Evolutionary conservation across 2,797 vertebrate species (phyloP).

Genomic region (Halcyon chelicuti): DNA sequence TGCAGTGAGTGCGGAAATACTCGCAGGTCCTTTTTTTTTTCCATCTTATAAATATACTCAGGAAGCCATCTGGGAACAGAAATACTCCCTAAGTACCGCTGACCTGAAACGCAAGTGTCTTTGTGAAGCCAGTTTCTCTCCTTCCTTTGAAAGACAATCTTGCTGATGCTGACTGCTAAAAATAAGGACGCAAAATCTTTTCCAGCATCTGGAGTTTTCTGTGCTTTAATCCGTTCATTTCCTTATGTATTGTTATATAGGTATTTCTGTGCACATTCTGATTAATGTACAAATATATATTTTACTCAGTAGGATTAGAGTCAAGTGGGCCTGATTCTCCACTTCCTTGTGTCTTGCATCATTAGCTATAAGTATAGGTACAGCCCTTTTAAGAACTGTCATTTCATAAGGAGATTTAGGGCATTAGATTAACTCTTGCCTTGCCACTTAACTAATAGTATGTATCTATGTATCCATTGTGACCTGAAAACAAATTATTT

Average conservation of each 20-base stretch:
- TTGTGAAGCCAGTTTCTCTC: constrained; percentile 59
- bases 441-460: neutral
- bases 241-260: constrained; percentile 62
- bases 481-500: neutral
- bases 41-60: constrained; percentile 59
- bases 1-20: constrained; percentile 3
- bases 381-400: constrained; percentile 7
- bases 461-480: neutral
- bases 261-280: constrained; percentile 63
- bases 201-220: constrained; percentile 68
- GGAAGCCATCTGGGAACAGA: constrained; percentile 67
- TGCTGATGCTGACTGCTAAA: constrained; percentile 68
- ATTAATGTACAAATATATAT: constrained; percentile 67
- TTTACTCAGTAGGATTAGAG: constrained; percentile 57
- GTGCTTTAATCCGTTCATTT: constrained; percentile 61
- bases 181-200: constrained; percentile 51
- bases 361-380: neutral
- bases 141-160: constrained; percentile 68
- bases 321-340: constrained; percentile 54
- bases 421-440: constrained; percentile 53
- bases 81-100: constrained; percentile 58
- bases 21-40: neutral
- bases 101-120: constrained; percentile 65
- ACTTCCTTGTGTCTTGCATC: constrained; percentile 40
- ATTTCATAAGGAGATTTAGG: constrained; percentile 31